Evolutionary conservation across 2,797 vertebrate species (phyloP), one percentile per base, ranked within the genome.

Genomic region (Natrix natrix): DNA sequence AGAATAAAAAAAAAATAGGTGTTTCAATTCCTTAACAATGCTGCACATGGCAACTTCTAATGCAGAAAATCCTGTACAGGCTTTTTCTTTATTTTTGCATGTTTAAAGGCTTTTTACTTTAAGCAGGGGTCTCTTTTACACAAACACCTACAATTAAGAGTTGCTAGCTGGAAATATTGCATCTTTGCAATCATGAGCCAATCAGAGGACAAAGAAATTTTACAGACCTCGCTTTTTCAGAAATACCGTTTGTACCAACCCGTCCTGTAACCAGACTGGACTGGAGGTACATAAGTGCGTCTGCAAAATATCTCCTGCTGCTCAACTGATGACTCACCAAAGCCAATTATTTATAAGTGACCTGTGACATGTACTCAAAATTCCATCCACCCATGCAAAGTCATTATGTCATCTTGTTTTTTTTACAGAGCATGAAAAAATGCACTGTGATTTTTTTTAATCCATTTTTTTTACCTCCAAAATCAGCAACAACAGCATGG

Each of bases 401-500:
- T 43, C 2, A 32, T 88, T 91, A 69, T 17, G 59, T 14, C 61
- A n/a, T 57, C 13, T 43, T 66, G 61, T 0, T 66, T 90, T 28
- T 87, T 13, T 37, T 14, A 28, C 87, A 60, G 17, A 69, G 8
- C 16, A 24, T 86, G 8, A 26, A 5, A 69, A 93, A 28, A 83
- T 24, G 83, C 28, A 17, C 48, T 28, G 4, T 56, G 78, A 1
- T 4, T 56, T 86, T 32, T 86, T 66, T 61, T 87, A 32, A 90
- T 74, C 6, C 24, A 91, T 43, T 63, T 16, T 16, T 54, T 96
- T 97, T 92, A 99, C 99, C 99, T 98, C 99, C 99, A 96, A 99
- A 99, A 97, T 99, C 99, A 89, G 99, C 99, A 91, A 99, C 99
- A 86, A 99, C 99, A 0, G 99, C 99, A 3, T 99, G 99, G 4